A percentile compares a stretch with the other conserved stretches of the same genome.
Conservation (phyloP, 1,140 invertebrate species). For the Formica selysi region DNA sequence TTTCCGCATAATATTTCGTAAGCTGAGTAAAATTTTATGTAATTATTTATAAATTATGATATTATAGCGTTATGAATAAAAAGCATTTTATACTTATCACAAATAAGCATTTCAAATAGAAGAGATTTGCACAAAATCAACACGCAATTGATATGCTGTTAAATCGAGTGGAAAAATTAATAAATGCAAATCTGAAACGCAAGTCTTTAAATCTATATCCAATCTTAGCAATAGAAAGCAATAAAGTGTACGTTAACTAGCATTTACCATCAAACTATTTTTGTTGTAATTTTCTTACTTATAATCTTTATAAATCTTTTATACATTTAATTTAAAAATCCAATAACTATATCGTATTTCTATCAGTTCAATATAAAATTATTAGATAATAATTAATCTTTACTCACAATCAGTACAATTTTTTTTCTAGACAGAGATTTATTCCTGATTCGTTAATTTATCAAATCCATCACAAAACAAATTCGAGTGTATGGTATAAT, state of each 20-base stretch:
- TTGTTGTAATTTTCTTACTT: neutral
- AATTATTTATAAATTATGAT: neutral
- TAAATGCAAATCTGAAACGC: no score
- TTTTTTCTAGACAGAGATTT: neutral
- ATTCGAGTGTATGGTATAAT: no score
- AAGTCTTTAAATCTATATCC: neutral
- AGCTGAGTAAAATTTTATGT: neutral
- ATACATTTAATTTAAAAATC: neutral
- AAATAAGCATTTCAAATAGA: neutral
- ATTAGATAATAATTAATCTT: slow-evolving; percentile 1
- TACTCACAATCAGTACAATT: neutral
- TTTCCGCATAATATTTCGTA: slow-evolving; percentile 4
- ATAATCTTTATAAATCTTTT: neutral
- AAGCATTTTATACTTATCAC: neutral
- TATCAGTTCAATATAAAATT: neutral
- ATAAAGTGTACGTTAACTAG: neutral
- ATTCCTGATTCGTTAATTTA: no score
- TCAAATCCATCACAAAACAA: no score
- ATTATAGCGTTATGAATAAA: neutral
- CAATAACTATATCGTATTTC: neutral
- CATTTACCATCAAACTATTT: neutral
- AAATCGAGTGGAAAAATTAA: neutral
- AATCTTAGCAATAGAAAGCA: neutral
- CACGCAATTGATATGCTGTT: neutral
- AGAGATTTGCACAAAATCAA: neutral